These are phyloP conservation scores for Acomys russatus DNA, from an alignment of 2,797 vertebrate genomes.

Conservation along the genomic window DNA sequence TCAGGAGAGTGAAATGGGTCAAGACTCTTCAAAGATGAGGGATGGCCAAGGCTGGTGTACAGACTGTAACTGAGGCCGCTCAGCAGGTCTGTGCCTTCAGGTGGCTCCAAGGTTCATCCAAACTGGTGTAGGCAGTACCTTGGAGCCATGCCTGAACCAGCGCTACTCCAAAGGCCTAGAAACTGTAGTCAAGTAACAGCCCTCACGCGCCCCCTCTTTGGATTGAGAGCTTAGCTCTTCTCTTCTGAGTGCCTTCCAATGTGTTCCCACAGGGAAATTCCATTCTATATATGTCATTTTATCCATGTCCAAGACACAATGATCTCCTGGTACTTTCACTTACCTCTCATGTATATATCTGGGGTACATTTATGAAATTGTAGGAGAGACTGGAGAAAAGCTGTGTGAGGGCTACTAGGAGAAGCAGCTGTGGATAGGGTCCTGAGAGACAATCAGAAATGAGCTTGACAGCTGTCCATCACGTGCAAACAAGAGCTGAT, in stretches of 20 bases:
- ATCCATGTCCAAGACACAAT: slow-evolving; percentile 48
- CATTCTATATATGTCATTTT: slow-evolving; percentile 65
- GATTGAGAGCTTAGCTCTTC: slow-evolving; percentile 22
- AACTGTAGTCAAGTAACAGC: slow-evolving; percentile 66
- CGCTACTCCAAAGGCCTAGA: slow-evolving; percentile 68
- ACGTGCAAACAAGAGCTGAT: neutral
- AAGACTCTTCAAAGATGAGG: slow-evolving; percentile 66
- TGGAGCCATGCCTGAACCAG: slow-evolving; percentile 83
- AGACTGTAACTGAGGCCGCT: slow-evolving; percentile 64
- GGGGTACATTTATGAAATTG: slow-evolving; percentile 79
- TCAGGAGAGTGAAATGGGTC: slow-evolving; percentile 76
- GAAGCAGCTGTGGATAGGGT: slow-evolving; percentile 51
- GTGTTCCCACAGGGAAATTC: slow-evolving; percentile 61
- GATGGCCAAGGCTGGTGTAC: slow-evolving; percentile 15
- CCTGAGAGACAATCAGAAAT: neutral
- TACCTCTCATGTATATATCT: slow-evolving; percentile 76
- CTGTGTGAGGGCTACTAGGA: slow-evolving; percentile 55
- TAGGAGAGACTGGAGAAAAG: slow-evolving; percentile 71
- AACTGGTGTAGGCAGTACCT: slow-evolving; percentile 82
- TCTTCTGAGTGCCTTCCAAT: slow-evolving; percentile 68
- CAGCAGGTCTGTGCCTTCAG: slow-evolving; percentile 70
- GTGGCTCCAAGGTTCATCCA: slow-evolving; percentile 63
- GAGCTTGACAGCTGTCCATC: neutral
- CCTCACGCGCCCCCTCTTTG: neutral
- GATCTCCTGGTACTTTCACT: slow-evolving; percentile 69